These are phyloP conservation scores for Actinia equina DNA, from an alignment of 64 coral and sea anemone species.

Conservation along the genomic window DNA sequence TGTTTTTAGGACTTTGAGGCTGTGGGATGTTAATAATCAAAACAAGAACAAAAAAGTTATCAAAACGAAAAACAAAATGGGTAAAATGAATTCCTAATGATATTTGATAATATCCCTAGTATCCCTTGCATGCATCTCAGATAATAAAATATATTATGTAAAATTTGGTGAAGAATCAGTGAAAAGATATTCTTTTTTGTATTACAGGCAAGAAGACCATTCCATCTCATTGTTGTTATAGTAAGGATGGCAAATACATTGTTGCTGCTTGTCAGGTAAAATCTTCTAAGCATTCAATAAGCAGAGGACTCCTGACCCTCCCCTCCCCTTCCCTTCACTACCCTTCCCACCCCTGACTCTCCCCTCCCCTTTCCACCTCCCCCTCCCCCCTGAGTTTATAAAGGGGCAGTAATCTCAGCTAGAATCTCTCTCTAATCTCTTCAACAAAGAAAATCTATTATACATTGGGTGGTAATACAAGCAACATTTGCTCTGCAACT, in stretches of 20 bases:
- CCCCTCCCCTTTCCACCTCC: no score
- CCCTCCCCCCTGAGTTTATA: no score
- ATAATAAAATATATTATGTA: no score
- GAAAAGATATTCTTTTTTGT: background rate
- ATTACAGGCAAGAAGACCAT: constrained; percentile 89
- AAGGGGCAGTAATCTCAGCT: no score
- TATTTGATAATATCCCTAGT: background rate
- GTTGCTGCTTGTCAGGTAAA: constrained; percentile 76
- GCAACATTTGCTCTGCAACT: no score
- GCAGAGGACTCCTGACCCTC: no score
- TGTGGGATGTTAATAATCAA: constrained; percentile 92
- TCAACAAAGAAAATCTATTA: no score
- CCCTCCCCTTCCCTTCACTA: background rate
- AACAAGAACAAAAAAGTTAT: constrained; percentile 94
- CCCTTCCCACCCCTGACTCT: background rate
- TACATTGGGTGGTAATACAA: no score
- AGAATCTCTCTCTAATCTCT: no score
- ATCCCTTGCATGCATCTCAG: no score
- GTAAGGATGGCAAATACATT: constrained; percentile 80
- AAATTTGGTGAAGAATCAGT: background rate
- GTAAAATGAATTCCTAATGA: constrained; percentile 10
- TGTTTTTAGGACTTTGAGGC: constrained; percentile 68
- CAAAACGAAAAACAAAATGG: constrained; percentile 93
- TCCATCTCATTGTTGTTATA: constrained; percentile 82
- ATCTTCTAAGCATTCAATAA: background rate